Percentiles rank a stretch among this genome's conserved stretches.
phyloP scores from a whole-genome alignment of 1,140 invertebrate genomes.

The Zophobas morio region DNA sequence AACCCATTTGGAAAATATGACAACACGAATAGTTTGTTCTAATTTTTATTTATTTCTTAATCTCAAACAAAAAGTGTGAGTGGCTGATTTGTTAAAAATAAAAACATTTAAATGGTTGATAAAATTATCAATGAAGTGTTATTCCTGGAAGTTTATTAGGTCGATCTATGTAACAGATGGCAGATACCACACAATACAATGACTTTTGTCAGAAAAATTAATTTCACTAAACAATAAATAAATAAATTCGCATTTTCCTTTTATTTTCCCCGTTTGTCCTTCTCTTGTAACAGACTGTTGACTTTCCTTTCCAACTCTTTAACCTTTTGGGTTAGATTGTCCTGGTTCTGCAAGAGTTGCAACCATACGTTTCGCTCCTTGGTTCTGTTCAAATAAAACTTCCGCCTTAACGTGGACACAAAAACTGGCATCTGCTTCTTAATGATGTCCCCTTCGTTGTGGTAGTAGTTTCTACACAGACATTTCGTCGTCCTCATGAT shows the following conservation, averaged over 20 bases:
- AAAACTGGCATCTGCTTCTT: slow-evolving; percentile 61
- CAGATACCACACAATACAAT: no score
- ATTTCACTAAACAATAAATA: no score
- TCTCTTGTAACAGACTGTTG: neutral
- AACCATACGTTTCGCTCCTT: slow-evolving; percentile 59
- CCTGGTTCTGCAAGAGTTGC: slow-evolving; percentile 47
- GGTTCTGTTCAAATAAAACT: slow-evolving; percentile 61
- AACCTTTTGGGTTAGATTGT: slow-evolving; percentile 32
- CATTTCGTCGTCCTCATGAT: slow-evolving; percentile 62
- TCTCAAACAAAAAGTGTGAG: no score
- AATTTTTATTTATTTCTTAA: no score
- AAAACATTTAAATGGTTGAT: no score
- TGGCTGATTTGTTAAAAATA: no score
- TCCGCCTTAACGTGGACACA: slow-evolving; percentile 60
- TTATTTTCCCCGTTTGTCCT: slow-evolving; percentile 15
- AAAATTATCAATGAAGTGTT: no score
- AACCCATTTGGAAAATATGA: no score
- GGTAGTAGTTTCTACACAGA: slow-evolving; percentile 58
- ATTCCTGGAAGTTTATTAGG: no score
- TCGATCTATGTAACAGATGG: no score
- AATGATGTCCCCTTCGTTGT: neutral
- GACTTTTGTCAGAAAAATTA: no score
- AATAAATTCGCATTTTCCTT: neutral
- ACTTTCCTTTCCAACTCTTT: slow-evolving; percentile 17
- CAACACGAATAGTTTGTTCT: no score